Percentiles rank a stretch among this genome's conserved stretches.
These are phyloP conservation scores for Pseudococcus jackbeardsleyi DNA, from an alignment of 2,888 invertebrate genomes.

Conservation along the genomic window DNA sequence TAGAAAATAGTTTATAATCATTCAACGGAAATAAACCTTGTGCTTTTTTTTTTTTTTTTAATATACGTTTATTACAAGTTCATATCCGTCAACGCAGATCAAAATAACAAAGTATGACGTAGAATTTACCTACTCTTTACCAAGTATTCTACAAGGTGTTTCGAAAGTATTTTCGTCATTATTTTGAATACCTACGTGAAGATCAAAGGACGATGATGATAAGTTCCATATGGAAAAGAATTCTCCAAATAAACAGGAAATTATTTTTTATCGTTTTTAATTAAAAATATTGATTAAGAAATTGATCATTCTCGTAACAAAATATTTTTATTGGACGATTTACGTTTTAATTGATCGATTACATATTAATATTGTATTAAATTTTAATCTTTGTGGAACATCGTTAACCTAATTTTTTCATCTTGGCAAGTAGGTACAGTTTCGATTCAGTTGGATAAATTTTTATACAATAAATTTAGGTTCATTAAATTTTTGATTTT, in stretches of 20 bases:
- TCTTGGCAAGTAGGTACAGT: not conserved
- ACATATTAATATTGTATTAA: not conserved
- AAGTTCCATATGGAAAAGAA: not conserved
- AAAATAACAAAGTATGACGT: constrained; percentile 47
- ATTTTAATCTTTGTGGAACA: not conserved
- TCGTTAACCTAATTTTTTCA: constrained; percentile 4
- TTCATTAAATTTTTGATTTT: no score
- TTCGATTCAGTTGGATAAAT: not conserved
- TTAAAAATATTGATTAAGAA: not conserved
- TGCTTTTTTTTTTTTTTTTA: constrained; percentile 3
- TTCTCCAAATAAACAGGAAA: not conserved
- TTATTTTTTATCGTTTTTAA: constrained; percentile 4
- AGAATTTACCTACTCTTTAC: constrained; percentile 43
- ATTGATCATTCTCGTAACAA: not conserved
- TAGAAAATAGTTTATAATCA: not conserved
- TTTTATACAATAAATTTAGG: not conserved
- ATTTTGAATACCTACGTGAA: not conserved
- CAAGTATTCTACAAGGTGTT: constrained; percentile 22
- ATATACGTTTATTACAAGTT: constrained; percentile 29
- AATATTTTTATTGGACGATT: not conserved
- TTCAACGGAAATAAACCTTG: constrained; percentile 30
- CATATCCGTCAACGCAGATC: constrained; percentile 42
- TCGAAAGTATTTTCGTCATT: not conserved
- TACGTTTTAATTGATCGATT: constrained; percentile 14
- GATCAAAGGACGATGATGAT: not conserved